Conservation (phyloP, 2,797 vertebrate species). For the Pseudotriccus pelzelni region DNA sequence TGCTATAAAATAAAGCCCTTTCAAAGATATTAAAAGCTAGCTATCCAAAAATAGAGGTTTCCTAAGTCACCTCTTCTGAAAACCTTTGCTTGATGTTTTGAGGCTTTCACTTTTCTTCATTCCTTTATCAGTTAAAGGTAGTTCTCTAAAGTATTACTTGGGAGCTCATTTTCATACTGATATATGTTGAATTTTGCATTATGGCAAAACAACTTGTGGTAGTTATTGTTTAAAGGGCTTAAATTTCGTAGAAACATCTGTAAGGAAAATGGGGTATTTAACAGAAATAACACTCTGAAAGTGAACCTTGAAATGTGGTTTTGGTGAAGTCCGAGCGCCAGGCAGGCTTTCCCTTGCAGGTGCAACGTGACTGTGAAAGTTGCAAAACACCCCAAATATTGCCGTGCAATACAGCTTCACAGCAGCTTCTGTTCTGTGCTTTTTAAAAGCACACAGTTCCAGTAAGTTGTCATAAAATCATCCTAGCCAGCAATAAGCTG, state of each 20-base stretch:
- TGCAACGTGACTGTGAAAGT: background rate
- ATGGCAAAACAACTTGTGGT: background rate
- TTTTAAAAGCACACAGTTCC: background rate
- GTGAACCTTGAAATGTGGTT: background rate
- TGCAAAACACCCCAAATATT: background rate
- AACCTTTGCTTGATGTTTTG: background rate
- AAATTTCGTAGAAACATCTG: background rate
- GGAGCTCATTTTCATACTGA: background rate
- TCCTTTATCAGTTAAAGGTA: background rate
- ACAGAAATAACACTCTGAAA: background rate
- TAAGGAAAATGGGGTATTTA: background rate
- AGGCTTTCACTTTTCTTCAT: background rate
- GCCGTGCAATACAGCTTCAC: background rate
- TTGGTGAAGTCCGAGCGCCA: background rate
- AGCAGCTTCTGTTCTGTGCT: background rate
- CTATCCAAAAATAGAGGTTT: background rate
- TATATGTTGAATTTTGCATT: background rate
- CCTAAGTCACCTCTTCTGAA: background rate
- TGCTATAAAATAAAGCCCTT: background rate
- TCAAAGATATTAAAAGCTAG: background rate
- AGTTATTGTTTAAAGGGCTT: background rate
- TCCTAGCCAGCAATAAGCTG: background rate
- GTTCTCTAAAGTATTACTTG: background rate
- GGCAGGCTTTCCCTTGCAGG: background rate
- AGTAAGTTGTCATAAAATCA: slow-evolving; percentile 2